These are phyloP conservation scores for Stenurella melanura DNA, from an alignment of 2,888 invertebrate genomes.

Conservation along the genomic window DNA sequence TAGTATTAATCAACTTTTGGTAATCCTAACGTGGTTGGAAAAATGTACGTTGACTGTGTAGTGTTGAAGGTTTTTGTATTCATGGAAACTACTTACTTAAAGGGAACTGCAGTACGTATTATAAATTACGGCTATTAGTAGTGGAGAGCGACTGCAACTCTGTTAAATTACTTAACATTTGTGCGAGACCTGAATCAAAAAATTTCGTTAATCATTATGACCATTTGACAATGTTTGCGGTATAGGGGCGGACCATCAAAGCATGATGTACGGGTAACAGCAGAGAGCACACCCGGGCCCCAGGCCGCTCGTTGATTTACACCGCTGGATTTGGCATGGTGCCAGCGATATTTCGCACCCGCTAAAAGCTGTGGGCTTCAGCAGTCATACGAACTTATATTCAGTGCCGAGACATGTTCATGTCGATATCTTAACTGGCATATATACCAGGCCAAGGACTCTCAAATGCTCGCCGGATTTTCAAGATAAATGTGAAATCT, in stretches of 20 bases:
- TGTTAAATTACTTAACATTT: no score
- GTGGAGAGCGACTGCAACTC: no score
- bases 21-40: no score
- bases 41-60: no score
- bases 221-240: not conserved
- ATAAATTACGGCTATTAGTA: no score
- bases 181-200: not conserved
- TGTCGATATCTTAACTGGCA: constrained; percentile 11
- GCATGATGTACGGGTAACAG: not conserved
- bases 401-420: not conserved
- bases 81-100: no score
- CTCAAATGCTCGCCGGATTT: constrained; percentile 9
- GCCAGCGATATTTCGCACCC: constrained; percentile 58
- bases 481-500: constrained; percentile 15
- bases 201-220: not conserved
- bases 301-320: constrained; percentile 61
- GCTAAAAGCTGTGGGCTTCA: constrained; percentile 44
- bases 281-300: constrained; percentile 43
- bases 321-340: constrained; percentile 60
- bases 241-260: not conserved
- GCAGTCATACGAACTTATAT: constrained; percentile 25
- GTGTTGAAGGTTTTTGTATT: no score
- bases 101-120: no score
- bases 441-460: constrained; percentile 1
- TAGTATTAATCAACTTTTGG: no score